phyloP scores from a whole-genome alignment of 2,797 vertebrate genomes.

The Hydrocynus forskahlii region DNA sequence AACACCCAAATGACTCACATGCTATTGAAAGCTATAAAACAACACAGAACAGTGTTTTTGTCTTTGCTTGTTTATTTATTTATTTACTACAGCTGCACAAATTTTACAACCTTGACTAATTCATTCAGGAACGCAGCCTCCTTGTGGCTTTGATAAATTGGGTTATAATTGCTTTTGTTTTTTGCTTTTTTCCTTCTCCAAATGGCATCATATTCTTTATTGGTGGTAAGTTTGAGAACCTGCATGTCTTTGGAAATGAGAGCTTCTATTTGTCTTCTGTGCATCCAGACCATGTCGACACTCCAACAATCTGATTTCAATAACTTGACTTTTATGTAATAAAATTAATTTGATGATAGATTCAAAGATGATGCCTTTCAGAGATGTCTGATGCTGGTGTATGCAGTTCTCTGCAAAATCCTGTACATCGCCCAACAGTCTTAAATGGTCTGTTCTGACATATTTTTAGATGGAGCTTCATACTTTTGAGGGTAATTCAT shows the following conservation, averaged over 20 bases:
- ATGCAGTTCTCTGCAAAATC: not conserved
- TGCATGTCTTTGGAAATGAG: constrained; percentile 95
- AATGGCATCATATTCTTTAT: constrained; percentile 94
- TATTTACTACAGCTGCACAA: not conserved
- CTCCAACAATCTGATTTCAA: constrained; percentile 60
- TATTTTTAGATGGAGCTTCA: not conserved
- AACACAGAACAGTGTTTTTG: not conserved
- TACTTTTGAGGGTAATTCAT: not conserved
- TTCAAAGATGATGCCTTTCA: constrained; percentile 51
- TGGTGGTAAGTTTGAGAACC: constrained; percentile 96
- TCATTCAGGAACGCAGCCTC: not conserved
- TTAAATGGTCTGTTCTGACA: not conserved
- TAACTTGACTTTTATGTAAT: not conserved
- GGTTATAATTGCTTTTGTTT: constrained; percentile 67
- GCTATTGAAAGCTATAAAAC: not conserved
- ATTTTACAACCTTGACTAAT: not conserved
- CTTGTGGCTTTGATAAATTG: not conserved
- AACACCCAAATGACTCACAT: not conserved
- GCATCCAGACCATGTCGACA: constrained; percentile 84
- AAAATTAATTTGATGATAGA: not conserved
- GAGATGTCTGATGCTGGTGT: constrained; percentile 1
- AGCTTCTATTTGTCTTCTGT: constrained; percentile 85
- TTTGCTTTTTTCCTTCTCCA: constrained; percentile 80
- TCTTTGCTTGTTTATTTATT: not conserved
- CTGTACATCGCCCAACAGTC: not conserved